phyloP scores from a whole-genome alignment of 1,140 invertebrate genomes.

The Plutomurus gul region DNA sequence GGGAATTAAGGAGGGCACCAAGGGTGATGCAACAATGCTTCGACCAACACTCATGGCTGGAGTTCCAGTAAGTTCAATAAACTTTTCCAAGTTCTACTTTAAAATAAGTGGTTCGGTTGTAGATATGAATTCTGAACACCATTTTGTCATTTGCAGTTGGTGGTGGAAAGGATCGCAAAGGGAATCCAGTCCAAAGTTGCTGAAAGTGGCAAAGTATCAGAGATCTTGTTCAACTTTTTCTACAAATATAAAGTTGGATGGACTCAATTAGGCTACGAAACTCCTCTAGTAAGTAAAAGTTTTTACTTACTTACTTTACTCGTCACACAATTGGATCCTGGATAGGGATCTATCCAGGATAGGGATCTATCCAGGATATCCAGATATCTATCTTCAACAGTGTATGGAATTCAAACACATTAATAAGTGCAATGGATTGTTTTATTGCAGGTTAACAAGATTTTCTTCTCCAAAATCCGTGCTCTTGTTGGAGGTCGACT shows the following conservation, averaged over 20 bases:
- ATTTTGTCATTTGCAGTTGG: conserved; percentile 66
- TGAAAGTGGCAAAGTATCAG: conserved; percentile 72
- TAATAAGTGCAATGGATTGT: too few species aligned
- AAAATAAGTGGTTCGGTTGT: too few species aligned
- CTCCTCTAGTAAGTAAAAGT: too few species aligned
- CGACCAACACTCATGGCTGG: conserved; percentile 91
- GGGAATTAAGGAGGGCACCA: conserved; percentile 90
- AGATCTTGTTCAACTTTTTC: conserved; percentile 85
- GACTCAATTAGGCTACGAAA: conserved; percentile 79
- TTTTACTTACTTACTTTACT: too few species aligned
- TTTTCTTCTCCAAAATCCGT: conserved; percentile 78
- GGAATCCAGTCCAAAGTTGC: conserved; percentile 89
- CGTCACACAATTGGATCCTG: too few species aligned
- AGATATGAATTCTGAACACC: neutral
- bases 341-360: too few species aligned
- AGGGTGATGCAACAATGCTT: conserved; percentile 87
- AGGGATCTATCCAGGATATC: too few species aligned
- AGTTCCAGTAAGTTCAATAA: conserved; percentile 82
- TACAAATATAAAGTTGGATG: conserved; percentile 88
- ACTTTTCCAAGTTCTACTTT: too few species aligned
- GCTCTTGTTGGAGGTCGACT: conserved; percentile 84
- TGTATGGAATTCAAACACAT: too few species aligned
- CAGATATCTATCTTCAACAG: too few species aligned
- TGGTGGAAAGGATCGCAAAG: conserved; percentile 93
- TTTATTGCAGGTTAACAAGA: too few species aligned